These are phyloP conservation scores for Fistularia tabacaria DNA, from an alignment of 2,797 vertebrate genomes.

Conservation along the genomic window DNA sequence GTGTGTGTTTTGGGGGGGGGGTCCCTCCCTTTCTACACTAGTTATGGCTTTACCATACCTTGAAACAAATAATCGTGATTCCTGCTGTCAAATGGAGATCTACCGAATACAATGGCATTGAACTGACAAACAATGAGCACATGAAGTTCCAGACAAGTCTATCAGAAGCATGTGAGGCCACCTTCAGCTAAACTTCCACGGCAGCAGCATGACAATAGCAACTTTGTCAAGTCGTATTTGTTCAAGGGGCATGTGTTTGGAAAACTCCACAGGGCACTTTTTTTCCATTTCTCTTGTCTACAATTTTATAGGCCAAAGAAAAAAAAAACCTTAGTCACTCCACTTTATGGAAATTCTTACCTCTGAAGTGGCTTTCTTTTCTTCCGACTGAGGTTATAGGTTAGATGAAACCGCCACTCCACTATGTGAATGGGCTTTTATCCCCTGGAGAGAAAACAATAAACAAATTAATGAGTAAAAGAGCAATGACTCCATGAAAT, in stretches of 20 bases:
- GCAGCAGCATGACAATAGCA: neutral
- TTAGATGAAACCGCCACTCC: slow-evolving; percentile 43
- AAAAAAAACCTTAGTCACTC: slow-evolving; percentile 23
- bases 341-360: slow-evolving; percentile 55
- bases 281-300: slow-evolving; percentile 6
- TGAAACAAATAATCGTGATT: slow-evolving; percentile 20
- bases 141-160: slow-evolving; percentile 8
- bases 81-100: slow-evolving; percentile 8
- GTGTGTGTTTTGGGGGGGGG: neutral
- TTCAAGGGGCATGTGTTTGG: neutral
- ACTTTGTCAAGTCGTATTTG: slow-evolving; percentile 2
- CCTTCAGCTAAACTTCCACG: slow-evolving; percentile 25
- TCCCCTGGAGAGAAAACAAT: slow-evolving; percentile 29
- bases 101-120: neutral
- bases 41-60: slow-evolving; percentile 5
- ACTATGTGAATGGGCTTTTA: slow-evolving; percentile 27
- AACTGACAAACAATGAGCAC: slow-evolving; percentile 19
- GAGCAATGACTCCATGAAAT: slow-evolving; percentile 18
- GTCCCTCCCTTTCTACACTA: neutral
- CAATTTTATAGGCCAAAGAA: slow-evolving; percentile 19
- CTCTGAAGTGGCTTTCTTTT: slow-evolving; percentile 56
- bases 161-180: slow-evolving; percentile 18
- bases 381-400: slow-evolving; percentile 51
- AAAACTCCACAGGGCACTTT: neutral
- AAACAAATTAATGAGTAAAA: neutral